Evolutionary conservation across 2,888 invertebrate genomes (phyloP), one percentile per base, ranked within the genome.

Genomic region (Aricia artaxerxes): DNA sequence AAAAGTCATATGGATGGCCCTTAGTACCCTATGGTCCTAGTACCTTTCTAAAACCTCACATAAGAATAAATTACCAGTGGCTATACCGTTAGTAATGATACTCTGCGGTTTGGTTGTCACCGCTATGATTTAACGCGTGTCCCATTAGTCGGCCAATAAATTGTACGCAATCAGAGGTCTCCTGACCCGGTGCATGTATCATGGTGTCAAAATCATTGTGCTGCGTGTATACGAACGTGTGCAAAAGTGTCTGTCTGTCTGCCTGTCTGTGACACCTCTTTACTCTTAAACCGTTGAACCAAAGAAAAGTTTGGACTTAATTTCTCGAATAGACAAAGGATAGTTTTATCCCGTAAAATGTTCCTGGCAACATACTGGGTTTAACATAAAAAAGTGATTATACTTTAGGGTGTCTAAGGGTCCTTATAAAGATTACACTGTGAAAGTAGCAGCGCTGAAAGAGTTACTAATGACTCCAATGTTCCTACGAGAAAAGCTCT

Each of bases 111-210:
- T 11, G 38, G 76, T 76, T 76, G 76, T 76, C 76, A 7, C 49
- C 35, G 53, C 16, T 31, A 57, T 76, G 76, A 76, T 76, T 76
- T 76, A 76, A 35, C 57, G 76, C 57, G 76, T 53, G 31, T 31
- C 75, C 76, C 76, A 76, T 76, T 76, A 76, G 49, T 57, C n/a
- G 53, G 76, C 6, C 49, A 35, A 57, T 76, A 76, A 76, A 76
- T 76, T 35, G 49, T 53, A 49, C 31, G 35, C 31, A 76, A 76
- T 31, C 76, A 76, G 69, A 69, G 76, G 53, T 76, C 73, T 40
- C 44, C 16, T 73, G 73, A 73, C 73, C 73, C 9, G 35, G 35
- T 35, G 35, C 69, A 35, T 69, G 69, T 38, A 69, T 69, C 69
- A 69, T 69, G 35, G 69, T 69, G 35, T 69, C 69, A 69, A 69